Percentiles rank a stretch among this genome's conserved stretches.
phyloP scores from a whole-genome alignment of 2,888 invertebrate species.

The Drymonia ruficornis region DNA sequence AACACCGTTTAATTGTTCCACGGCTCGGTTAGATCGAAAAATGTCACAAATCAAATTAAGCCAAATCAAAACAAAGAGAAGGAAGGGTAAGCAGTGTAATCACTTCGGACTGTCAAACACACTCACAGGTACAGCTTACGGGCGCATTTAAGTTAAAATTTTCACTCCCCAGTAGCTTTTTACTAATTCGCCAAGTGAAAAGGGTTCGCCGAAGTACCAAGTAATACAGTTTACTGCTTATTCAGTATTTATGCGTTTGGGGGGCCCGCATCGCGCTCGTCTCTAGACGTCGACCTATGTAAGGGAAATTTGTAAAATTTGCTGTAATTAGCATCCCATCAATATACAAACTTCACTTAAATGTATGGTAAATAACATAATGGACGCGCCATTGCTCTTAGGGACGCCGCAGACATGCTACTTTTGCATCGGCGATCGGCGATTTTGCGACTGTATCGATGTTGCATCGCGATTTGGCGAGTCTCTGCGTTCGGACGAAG shows the following conservation, averaged over 20 bases:
- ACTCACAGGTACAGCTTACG: constrained; percentile 77
- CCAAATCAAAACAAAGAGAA: constrained; percentile 80
- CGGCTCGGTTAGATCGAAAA: constrained; percentile 47
- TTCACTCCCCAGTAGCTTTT: constrained; percentile 84
- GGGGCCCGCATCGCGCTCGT: constrained; percentile 68
- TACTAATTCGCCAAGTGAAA: constrained; percentile 85
- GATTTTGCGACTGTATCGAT: no score
- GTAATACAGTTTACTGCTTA: constrained; percentile 85
- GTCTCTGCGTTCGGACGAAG: no score
- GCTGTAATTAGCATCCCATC: constrained; percentile 56
- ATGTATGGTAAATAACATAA: no score
- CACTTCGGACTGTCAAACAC: constrained; percentile 83
- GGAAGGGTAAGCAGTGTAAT: constrained; percentile 79
- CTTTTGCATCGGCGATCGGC: no score
- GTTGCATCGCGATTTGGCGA: no score
- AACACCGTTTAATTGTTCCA: constrained; percentile 44
- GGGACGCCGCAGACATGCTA: no score
- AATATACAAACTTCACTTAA: constrained; percentile 11
- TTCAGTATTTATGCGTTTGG: constrained; percentile 82
- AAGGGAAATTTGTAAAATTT: constrained; percentile 76
- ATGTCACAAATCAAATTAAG: constrained; percentile 80
- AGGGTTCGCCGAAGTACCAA: constrained; percentile 83
- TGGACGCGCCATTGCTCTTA: no score
- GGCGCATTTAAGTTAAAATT: constrained; percentile 83
- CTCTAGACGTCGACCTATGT: constrained; percentile 67